Base-by-base conservation (phyloP, 2,797 vertebrate genomes). In the Parauchenoglanis punctatus region DNA sequence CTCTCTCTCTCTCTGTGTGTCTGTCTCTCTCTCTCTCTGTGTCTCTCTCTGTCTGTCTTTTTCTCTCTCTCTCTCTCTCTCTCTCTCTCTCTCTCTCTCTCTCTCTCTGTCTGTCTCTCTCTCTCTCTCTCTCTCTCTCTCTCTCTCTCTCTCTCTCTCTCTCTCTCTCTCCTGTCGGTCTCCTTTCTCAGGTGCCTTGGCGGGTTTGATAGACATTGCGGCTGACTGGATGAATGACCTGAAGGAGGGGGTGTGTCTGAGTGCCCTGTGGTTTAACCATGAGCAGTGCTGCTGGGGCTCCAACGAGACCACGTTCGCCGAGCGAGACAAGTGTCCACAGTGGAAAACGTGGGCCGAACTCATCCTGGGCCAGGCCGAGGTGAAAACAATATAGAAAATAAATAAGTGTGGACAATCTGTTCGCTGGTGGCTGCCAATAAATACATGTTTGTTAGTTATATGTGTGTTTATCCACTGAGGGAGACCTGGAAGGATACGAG, bases 261-360 rank as follows among this genome's bases (percentile, higher is more conserved):
- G 96, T 86, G 98, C 97, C 44, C 94, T 99, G 95, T 99, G 98
- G 98, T 99, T 98, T 94, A 99, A 99, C 93, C 99, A 99, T 18
- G 99, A 99, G 88, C 99, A 99, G 93, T 99, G 99, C 91, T 99
- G 99, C 93, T 99, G 99, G 99, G 97, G 96, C 61, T 99, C 99
- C 88, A 98, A 98, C 85, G 97, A 99, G 92, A 97, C 97, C 68
- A 99, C 99, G 0, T 99, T 99, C 87, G 98, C 98, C 87, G 98
- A 99, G 93, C 93, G 99, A 90, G 98, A 99, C 95, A 99, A 99
- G 92, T 99, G 99, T 94, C 98, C 98, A 0, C 97, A 98, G 94
- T 99, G 99, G 99, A 98, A 99, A 93, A 98, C 97, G 52, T 99
- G 99, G 99, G 98, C 99, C 44, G 98, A 99, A 91, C 94, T 99